Evolutionary conservation across 1,140 invertebrate genomes (phyloP).

Genomic region (Maconellicoccus hirsutus): DNA sequence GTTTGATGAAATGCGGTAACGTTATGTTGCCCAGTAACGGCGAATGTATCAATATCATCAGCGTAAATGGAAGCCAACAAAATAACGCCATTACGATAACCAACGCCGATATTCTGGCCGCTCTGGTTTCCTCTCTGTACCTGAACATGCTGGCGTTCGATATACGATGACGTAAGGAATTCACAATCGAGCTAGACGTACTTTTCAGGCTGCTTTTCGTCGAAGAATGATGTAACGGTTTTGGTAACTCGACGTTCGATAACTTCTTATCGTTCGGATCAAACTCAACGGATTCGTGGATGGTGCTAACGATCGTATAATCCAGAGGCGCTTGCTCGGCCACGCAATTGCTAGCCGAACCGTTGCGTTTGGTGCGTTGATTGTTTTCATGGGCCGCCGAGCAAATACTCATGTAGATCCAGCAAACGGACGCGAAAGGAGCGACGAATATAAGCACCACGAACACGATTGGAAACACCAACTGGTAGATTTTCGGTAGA

Average conservation of each 20-base stretch:
- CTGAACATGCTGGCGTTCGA: slow-evolving; percentile 72
- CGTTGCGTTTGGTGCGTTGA: slow-evolving; percentile 41
- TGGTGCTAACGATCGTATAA: not conserved
- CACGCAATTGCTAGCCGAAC: slow-evolving; percentile 29
- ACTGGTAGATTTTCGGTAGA: slow-evolving; percentile 23
- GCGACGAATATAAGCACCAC: slow-evolving; percentile 35
- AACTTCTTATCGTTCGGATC: slow-evolving; percentile 7
- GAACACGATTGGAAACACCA: slow-evolving; percentile 28
- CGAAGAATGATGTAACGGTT: slow-evolving; percentile 25
- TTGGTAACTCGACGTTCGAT: not conserved
- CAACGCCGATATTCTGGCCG: slow-evolving; percentile 62
- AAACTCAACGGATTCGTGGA: not conserved
- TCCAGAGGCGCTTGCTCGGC: slow-evolving; percentile 15
- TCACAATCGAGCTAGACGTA: slow-evolving; percentile 41
- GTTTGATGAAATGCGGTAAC: slow-evolving; percentile 34
- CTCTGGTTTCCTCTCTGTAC: slow-evolving; percentile 67
- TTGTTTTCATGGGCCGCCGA: slow-evolving; percentile 40
- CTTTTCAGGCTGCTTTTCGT: slow-evolving; percentile 29
- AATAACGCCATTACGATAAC: slow-evolving; percentile 56
- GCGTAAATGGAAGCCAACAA: slow-evolving; percentile 55
- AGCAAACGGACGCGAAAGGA: slow-evolving; percentile 40
- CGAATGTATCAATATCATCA: slow-evolving; percentile 39
- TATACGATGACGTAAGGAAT: slow-evolving; percentile 56
- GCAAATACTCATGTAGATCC: slow-evolving; percentile 43
- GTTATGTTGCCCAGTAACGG: slow-evolving; percentile 32